Percentiles rank a stretch among this genome's conserved stretches.
phyloP scores from a whole-genome alignment of 2,797 vertebrate species.

The Cuniculus paca region DNA sequence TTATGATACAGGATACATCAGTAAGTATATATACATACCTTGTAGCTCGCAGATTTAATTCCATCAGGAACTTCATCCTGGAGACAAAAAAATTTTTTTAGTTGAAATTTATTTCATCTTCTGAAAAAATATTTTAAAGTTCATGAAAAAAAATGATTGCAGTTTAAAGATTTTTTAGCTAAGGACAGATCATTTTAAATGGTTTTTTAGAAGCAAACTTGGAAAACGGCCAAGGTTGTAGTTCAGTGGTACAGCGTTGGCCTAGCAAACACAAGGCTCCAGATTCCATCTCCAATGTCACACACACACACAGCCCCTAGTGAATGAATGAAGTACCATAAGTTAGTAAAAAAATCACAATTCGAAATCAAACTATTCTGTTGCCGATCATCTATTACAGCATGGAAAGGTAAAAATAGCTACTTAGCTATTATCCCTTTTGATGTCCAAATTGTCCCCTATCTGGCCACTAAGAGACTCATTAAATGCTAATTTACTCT shows the following conservation, averaged over 20 bases:
- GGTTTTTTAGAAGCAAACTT: conserved; percentile 55
- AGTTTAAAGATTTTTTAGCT: conserved; percentile 9
- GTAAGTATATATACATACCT: conserved; percentile 84
- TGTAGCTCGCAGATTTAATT: conserved; percentile 90
- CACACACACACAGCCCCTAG: neutral
- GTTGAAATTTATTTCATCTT: conserved; percentile 19
- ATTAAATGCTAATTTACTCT: neutral
- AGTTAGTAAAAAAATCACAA: conserved; percentile 24
- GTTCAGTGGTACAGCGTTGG: neutral
- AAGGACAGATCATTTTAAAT: conserved; percentile 23
- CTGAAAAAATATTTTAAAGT: conserved; percentile 37
- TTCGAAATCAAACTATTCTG: neutral
- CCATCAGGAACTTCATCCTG: conserved; percentile 95
- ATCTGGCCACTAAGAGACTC: neutral
- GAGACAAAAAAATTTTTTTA: conserved; percentile 69
- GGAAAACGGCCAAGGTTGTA: neutral
- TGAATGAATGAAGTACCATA: neutral
- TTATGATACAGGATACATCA: neutral
- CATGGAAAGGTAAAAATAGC: conserved; percentile 18
- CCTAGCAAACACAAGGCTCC: neutral
- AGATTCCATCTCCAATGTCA: neutral
- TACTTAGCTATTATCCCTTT: neutral
- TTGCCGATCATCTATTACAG: neutral
- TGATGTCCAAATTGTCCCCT: neutral
- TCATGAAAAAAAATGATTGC: conserved; percentile 44